phyloP scores from a whole-genome alignment of 2,888 invertebrate species.

The Serripes groenlandicus region DNA sequence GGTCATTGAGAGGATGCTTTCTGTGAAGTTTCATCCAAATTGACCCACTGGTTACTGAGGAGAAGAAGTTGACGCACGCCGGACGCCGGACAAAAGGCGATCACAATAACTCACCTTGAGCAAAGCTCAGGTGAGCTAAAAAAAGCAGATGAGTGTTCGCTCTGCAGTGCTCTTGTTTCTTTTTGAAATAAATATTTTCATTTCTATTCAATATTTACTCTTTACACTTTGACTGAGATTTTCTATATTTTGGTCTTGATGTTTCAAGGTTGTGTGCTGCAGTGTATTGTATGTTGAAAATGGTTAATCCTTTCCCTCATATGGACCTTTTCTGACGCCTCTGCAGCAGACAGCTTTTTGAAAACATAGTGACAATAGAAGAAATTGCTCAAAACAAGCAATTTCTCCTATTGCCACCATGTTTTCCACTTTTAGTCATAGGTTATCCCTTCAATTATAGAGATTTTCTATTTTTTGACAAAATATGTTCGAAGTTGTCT shows the following conservation, averaged over 20 bases:
- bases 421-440: background rate
- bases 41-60: no score
- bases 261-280: background rate
- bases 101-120: no score
- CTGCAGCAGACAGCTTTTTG: background rate
- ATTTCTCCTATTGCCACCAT: background rate
- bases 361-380: slow-evolving; percentile 5
- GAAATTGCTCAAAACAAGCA: slow-evolving; percentile 1
- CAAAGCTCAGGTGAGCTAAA: no score
- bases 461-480: background rate
- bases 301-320: background rate
- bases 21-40: no score
- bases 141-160: no score
- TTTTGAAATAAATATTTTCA: no score
- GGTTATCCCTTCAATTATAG: background rate
- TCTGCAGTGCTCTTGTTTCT: no score
- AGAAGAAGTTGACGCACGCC: no score
- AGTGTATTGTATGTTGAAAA: background rate
- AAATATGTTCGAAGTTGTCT: background rate
- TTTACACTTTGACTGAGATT: no score
- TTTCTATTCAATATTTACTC: no score
- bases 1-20: no score
- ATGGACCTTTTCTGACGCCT: background rate
- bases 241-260: background rate
- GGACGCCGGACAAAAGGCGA: no score